Evolutionary conservation across 2,888 invertebrate species (phyloP).

Genomic region (Sicus ferrugineus): DNA sequence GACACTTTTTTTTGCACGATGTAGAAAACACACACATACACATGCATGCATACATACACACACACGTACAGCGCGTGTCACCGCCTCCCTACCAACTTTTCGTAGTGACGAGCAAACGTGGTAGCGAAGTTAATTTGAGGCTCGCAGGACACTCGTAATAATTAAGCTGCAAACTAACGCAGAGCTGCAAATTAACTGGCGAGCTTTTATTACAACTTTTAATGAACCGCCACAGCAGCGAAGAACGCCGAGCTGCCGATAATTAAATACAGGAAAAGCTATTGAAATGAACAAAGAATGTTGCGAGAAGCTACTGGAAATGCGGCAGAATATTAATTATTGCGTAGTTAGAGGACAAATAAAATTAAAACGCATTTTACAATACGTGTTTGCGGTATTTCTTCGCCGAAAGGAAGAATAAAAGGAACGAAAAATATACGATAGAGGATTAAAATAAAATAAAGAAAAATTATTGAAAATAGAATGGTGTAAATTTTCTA

Average conservation of each 20-base stretch:
- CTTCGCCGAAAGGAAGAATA: background rate
- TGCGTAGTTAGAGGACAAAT: background rate
- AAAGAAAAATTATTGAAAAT: background rate
- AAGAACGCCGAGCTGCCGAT: background rate
- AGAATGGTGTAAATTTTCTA: too few species aligned
- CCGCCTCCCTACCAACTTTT: too few species aligned
- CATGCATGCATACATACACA: background rate
- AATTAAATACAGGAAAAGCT: background rate
- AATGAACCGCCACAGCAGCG: conserved; percentile 20
- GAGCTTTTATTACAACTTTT: conserved; percentile 28
- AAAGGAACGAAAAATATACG: background rate
- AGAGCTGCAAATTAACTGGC: too few species aligned
- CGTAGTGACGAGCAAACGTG: too few species aligned
- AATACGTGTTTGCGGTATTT: background rate
- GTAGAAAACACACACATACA: background rate
- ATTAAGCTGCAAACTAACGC: conserved; percentile 30
- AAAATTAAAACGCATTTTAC: background rate
- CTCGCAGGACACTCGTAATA: too few species aligned
- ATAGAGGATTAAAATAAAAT: background rate
- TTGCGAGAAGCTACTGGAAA: background rate
- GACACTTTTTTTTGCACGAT: background rate
- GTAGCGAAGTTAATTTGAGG: too few species aligned
- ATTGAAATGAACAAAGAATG: background rate
- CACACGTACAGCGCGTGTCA: too few species aligned
- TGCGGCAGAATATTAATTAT: background rate